Base-by-base conservation (phyloP, 1,140 invertebrate species). In the Brachionus manjavacas region DNA sequence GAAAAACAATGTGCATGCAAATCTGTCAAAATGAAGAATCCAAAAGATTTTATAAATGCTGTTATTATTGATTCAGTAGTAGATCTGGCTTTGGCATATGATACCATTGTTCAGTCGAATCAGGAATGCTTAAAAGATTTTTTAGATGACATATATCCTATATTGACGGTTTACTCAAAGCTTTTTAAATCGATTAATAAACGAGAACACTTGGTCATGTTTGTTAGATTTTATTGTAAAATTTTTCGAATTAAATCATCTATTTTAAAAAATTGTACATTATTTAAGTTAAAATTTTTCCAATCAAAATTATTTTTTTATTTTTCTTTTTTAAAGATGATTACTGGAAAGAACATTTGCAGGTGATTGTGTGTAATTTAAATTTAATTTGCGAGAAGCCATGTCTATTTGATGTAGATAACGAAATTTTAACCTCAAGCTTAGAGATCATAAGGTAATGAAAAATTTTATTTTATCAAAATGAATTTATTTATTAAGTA, bases 221-320 rank as follows among this genome's bases (percentile, higher is more conserved):
- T 76, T 16, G 28, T 25, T 49, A 46, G 9, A 23, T 76, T 76
- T 76, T 76, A 76, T 76, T 49, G 41, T 49, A 76, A 76, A 49
- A 20, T 76, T 20, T 76, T 76, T 76, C 41, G 46, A 25, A 20
- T 49, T 28, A 25, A 46, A 25, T 52, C 72, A 14, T 23, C 20
- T 9, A 9, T 49, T 49, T 76, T 76, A 49, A 76, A 76, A 49
- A 76, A 76, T 25, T 52, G 72, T 76, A 35, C 7, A 1, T 35
- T 76, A 6, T 25, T 12, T 35, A 41, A 2, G 2, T 6, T 52
- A n/a, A 76, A 43, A 52, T 23, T 49, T 11, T 14, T 25, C 25
- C 4, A 41, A 23, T 76, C 3, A 23, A 49, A 49, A 25, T 8
- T 3, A 76, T 52, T 35, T 9, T 52, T 76, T 23, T 39, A n/a